These are phyloP conservation scores for Falco biarmicus DNA, from an alignment of 2,797 vertebrate genomes.

Conservation along the genomic window DNA sequence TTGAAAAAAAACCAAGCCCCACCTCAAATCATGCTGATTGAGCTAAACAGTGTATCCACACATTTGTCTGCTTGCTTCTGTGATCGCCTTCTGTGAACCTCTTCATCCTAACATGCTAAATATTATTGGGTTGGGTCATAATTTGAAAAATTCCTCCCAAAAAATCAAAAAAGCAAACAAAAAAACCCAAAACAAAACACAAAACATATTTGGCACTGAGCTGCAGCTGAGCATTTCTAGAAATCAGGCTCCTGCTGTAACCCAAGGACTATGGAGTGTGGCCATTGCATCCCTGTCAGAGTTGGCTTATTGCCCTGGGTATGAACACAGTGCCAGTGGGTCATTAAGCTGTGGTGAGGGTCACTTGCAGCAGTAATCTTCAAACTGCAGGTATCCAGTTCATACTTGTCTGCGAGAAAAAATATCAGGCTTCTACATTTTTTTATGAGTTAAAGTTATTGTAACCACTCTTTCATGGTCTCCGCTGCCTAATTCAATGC, in stretches of 20 bases:
- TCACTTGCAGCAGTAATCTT: background rate
- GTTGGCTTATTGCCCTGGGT: background rate
- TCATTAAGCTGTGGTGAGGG: background rate
- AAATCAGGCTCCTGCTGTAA: background rate
- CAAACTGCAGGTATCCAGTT: background rate
- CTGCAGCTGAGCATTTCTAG: background rate
- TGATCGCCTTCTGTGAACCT: background rate
- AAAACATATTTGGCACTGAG: background rate
- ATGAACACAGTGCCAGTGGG: background rate
- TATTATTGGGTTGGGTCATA: background rate
- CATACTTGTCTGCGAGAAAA: background rate
- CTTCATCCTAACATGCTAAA: background rate
- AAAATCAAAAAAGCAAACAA: background rate
- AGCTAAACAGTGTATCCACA: background rate
- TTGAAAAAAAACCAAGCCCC: background rate
- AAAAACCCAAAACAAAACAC: background rate
- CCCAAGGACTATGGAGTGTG: background rate
- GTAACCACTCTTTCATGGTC: background rate
- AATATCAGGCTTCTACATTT: background rate
- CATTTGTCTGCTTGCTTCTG: background rate
- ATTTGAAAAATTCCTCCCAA: background rate
- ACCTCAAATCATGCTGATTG: background rate
- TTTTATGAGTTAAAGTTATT: background rate
- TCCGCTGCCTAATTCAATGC: background rate
- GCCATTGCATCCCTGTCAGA: background rate